Percentiles rank a stretch among this genome's conserved stretches.
These are phyloP conservation scores for Callaeas wilsoni DNA, from an alignment of 2,113 vertebrate species.

Conservation along the genomic window DNA sequence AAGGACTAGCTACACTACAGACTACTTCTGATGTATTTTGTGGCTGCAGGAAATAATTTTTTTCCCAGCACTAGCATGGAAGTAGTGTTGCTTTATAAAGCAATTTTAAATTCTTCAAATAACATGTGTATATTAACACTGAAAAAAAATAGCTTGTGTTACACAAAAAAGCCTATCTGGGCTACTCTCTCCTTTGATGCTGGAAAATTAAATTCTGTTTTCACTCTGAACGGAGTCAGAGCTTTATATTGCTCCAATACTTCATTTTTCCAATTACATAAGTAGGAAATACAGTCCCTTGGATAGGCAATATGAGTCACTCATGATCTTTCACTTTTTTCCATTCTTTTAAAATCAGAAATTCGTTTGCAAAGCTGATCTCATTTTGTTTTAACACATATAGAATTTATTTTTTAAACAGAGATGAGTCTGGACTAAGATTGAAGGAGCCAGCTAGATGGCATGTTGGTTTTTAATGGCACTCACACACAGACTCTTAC, in stretches of 20 bases:
- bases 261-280: not conserved
- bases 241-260: not conserved
- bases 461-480: not conserved
- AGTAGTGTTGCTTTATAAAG: not conserved
- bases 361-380: fast-evolving
- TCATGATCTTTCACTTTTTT: not conserved
- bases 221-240: not conserved
- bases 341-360: not conserved
- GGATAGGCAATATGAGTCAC: not conserved
- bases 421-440: not conserved
- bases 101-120: not conserved
- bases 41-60: not conserved
- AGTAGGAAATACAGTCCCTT: not conserved
- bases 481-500: fast-evolving
- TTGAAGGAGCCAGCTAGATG: not conserved
- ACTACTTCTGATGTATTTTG: not conserved
- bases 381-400: not conserved
- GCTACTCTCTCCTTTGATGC: not conserved
- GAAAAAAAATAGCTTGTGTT: not conserved
- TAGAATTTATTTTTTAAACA: not conserved
- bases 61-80: not conserved
- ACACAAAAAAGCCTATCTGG: not conserved
- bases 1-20: not conserved
- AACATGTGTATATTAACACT: not conserved
- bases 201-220: not conserved